Base-by-base conservation (phyloP, 2,888 invertebrate species). In the Hirtodrosophila trivittata region DNA sequence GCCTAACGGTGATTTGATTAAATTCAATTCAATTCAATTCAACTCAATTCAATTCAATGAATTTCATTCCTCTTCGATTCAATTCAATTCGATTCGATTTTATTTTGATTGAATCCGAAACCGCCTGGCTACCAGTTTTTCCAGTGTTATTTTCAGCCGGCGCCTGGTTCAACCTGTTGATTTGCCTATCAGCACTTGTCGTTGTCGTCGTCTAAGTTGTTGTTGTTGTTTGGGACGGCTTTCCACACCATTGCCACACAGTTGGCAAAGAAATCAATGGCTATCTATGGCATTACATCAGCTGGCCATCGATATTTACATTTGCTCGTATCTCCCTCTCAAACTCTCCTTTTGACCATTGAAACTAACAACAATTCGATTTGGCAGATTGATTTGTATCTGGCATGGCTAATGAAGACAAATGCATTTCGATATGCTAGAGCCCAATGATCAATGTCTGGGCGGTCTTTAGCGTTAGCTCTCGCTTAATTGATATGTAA, bases 361-460 rank as follows among this genome's bases (percentile, higher is more conserved):
- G 21, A 43, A 14, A 47, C 28, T 54, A 39, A 38, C 18, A 21
- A 21, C 18, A 49, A 30, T 74, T 57, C 66, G 56, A 74, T 74
- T 62, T 60, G 68, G 65, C 78, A 76, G 85, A 85, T 81, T 77
- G 87, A 84, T 81, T 76, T 75, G 74, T 84, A 84, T 81, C 81
- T 38, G 33, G 59, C 60, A 43, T 33, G 71, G 68, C 83, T 83
- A 83, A 83, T 87, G 83, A 83, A 76, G 82, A 83, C 78, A 86
- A 83, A 83, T 83, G 87, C 60, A 38, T 43, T 65, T 35, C 25
- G 51, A 37, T 30, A 57, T 9, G 30, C 74, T 64, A 64, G 52
- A n/a, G n/a, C n/a, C n/a, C n/a, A n/a, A n/a, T n/a, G n/a, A 55
- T 50, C 66, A 42, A 68, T 33, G 39, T 38, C 73, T 76, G 76